Conservation (phyloP, 2,113 vertebrate species). For the Ondatra zibethicus region DNA sequence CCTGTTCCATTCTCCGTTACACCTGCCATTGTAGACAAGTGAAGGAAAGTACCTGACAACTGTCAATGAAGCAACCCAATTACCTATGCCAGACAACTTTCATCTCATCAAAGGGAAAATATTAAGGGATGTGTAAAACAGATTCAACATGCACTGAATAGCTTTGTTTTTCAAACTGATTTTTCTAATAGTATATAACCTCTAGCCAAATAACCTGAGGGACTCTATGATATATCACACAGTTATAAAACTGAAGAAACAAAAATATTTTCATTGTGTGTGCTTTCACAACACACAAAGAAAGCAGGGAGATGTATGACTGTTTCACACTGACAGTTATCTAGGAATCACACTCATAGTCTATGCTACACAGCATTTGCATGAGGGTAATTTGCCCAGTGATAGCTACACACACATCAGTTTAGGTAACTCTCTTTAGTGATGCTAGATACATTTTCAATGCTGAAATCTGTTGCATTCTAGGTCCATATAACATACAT, state of each 20-base stretch:
- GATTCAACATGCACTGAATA: neutral
- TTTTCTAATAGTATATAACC: neutral
- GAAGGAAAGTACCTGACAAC: neutral
- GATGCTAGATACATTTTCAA: neutral
- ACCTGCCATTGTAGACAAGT: neutral
- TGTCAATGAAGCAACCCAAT: neutral
- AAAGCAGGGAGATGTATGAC: neutral
- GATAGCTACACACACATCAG: neutral
- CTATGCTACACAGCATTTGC: neutral
- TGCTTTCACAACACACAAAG: neutral
- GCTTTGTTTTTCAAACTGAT: neutral
- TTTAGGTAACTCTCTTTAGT: neutral
- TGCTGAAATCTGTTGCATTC: neutral
- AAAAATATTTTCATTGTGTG: neutral
- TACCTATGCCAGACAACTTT: neutral
- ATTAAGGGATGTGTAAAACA: neutral
- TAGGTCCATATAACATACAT: neutral
- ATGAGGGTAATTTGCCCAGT: neutral
- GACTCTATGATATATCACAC: neutral
- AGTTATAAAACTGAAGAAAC: neutral
- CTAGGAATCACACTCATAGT: neutral
- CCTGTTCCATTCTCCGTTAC: neutral
- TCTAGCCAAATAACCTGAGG: neutral
- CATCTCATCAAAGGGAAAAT: neutral
- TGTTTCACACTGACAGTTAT: neutral